phyloP scores from a whole-genome alignment of 1,140 invertebrate genomes.

The Melanaphis sacchari region DNA sequence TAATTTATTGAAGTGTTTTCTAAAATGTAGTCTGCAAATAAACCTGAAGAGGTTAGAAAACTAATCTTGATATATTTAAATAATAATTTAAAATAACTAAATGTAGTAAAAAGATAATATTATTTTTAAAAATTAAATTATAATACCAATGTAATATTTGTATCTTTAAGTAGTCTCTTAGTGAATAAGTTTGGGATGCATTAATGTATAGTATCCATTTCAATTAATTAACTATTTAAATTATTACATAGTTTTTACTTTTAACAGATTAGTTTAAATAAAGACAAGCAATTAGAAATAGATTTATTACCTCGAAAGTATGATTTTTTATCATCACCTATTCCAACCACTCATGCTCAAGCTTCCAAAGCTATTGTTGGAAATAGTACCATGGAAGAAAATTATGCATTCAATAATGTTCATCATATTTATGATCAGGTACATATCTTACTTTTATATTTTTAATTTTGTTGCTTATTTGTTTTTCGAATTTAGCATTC shows the following conservation, averaged over 20 bases:
- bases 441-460: conserved; percentile 47
- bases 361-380: conserved; percentile 68
- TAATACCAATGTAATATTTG: not conserved
- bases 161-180: not conserved
- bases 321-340: conserved; percentile 60
- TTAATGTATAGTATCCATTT: not conserved
- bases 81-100: not conserved
- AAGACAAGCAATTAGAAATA: conserved; percentile 58
- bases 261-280: conserved; percentile 63
- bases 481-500: conserved; percentile 71
- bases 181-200: not conserved
- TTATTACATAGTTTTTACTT: conserved; percentile 1
- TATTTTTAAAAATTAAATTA: not conserved
- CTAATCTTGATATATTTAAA: not conserved
- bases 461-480: conserved; percentile 57
- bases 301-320: conserved; percentile 58
- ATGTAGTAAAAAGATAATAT: not conserved
- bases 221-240: conserved; percentile 2
- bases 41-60: not conserved
- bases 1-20: not conserved
- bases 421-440: conserved; percentile 87
- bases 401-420: conserved; percentile 85
- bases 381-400: conserved; percentile 76
- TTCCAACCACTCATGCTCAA: conserved; percentile 66
- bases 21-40: not conserved